Percentiles rank a stretch among this genome's conserved stretches.
Conservation (phyloP, 2,113 vertebrate species). For the Oreotrochilus melanogaster region DNA sequence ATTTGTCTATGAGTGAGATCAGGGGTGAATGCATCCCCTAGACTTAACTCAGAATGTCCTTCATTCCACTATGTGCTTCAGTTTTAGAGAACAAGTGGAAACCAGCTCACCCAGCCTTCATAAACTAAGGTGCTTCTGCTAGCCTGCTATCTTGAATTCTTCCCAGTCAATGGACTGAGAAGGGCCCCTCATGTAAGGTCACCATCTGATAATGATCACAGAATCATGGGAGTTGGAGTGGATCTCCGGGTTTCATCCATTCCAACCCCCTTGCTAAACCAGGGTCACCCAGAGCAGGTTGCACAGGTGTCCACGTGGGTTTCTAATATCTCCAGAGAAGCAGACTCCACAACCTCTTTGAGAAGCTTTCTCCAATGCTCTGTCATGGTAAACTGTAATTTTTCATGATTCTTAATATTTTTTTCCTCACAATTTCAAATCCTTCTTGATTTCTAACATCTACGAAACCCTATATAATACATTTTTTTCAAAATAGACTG, state of each 20-base stretch:
- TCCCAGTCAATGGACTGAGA: background rate
- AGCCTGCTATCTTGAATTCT: background rate
- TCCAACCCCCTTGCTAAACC: no score
- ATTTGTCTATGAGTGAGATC: background rate
- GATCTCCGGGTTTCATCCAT: no score
- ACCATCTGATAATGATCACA: background rate
- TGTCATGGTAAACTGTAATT: background rate
- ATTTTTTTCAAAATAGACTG: background rate
- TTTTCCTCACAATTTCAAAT: background rate
- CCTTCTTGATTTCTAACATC: no score
- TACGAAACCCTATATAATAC: background rate
- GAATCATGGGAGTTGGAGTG: no score
- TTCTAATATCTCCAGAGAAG: no score
- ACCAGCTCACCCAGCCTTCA: background rate
- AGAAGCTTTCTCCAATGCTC: no score
- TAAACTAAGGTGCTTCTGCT: background rate
- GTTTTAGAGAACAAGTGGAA: background rate
- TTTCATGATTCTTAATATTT: background rate
- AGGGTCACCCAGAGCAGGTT: no score
- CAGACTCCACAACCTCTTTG: no score
- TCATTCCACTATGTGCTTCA: background rate
- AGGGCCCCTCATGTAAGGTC: background rate
- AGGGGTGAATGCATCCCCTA: background rate
- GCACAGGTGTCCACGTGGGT: no score
- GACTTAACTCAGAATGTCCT: no score